Evolutionary conservation across 2,797 vertebrate species (phyloP).

Genomic region (Hyperoplus lanceolatus): DNA sequence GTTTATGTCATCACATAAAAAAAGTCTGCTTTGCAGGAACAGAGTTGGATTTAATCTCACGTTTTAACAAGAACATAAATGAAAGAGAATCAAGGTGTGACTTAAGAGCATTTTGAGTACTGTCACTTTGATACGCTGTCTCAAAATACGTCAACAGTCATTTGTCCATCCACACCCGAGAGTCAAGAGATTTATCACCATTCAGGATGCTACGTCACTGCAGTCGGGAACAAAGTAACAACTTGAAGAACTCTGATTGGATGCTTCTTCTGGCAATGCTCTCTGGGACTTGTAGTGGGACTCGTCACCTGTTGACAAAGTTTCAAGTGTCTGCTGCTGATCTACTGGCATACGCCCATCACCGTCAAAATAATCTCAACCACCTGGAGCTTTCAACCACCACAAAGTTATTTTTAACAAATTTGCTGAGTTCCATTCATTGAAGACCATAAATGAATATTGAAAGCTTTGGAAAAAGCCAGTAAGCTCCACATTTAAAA

Average conservation of each 20-base stretch:
- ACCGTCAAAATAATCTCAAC: not conserved
- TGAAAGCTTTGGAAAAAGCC: not conserved
- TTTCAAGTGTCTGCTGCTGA: conserved; percentile 8
- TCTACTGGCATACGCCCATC: not conserved
- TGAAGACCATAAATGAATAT: not conserved
- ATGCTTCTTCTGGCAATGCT: not conserved
- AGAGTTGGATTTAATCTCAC: not conserved
- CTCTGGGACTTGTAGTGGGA: not conserved
- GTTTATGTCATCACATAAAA: not conserved
- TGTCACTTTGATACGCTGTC: conserved; percentile 14
- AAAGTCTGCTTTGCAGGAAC: conserved; percentile 9
- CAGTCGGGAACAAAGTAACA: not conserved
- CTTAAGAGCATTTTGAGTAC: conserved; percentile 7
- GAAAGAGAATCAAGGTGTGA: conserved; percentile 8
- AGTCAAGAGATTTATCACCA: not conserved
- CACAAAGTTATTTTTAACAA: too few species aligned
- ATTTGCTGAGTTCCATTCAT: not conserved
- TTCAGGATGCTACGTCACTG: not conserved
- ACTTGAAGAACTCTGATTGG: not conserved
- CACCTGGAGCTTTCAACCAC: not conserved
- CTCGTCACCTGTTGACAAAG: not conserved
- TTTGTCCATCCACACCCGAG: not conserved
- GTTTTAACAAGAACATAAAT: not conserved
- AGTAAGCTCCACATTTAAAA: not conserved
- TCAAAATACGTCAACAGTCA: conserved; percentile 36